phyloP scores from a whole-genome alignment of 2,113 vertebrate species.

The Pelecanoides urinatrix region DNA sequence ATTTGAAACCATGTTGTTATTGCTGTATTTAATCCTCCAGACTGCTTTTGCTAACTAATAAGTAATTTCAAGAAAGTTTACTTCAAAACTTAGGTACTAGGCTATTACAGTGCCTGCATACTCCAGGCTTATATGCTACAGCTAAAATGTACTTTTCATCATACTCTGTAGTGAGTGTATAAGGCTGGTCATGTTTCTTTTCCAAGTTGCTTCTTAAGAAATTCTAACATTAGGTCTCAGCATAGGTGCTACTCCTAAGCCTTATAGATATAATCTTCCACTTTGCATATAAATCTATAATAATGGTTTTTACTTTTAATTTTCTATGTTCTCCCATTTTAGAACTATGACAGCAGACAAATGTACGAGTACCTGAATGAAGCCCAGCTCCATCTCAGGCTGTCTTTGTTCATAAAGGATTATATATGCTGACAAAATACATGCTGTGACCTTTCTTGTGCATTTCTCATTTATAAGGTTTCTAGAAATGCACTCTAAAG shows the following conservation, averaged over 20 bases:
- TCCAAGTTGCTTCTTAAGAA: background rate
- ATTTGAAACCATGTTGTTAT: background rate
- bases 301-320: background rate
- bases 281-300: background rate
- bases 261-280: background rate
- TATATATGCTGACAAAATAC: background rate
- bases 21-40: background rate
- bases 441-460: background rate
- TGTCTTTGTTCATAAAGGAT: background rate
- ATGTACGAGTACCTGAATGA: background rate
- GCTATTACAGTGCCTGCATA: background rate
- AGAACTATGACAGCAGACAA: background rate
- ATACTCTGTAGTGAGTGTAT: background rate
- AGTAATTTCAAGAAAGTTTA: background rate
- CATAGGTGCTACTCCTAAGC: background rate
- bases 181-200: background rate
- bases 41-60: background rate
- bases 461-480: background rate
- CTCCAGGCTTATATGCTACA: background rate
- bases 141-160: background rate
- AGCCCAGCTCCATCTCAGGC: background rate
- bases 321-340: background rate
- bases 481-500: background rate
- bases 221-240: background rate
- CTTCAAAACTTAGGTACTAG: background rate